phyloP scores from a whole-genome alignment of 1,140 invertebrate genomes.

The Hetaerina americana region DNA sequence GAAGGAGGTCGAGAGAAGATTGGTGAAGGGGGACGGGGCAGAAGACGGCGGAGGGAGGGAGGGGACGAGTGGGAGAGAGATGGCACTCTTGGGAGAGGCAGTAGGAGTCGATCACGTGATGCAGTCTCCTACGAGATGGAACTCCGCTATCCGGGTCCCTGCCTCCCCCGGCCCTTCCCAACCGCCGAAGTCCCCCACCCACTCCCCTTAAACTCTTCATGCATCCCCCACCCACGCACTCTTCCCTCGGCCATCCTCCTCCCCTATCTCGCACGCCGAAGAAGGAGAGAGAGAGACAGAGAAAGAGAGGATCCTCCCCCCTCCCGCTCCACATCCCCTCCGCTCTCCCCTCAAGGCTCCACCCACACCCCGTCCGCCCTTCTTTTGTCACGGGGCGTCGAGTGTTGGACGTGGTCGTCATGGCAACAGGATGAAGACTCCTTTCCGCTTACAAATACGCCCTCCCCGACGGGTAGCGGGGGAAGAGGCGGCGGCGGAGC shows the following conservation, averaged over 20 bases:
- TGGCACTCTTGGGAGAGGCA: conserved; percentile 21
- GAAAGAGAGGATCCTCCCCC: too few relatives aligned
- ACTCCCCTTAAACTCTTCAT: too few relatives aligned
- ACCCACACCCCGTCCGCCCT: too few relatives aligned
- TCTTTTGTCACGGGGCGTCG: conserved; percentile 13
- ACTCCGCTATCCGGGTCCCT: conserved; percentile 37
- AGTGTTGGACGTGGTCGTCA: conserved; percentile 7
- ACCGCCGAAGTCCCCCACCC: too few relatives aligned
- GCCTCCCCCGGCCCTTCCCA: conserved; percentile 30
- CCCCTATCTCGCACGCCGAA: too few relatives aligned
- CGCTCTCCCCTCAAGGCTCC: too few relatives aligned
- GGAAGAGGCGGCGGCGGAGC: conserved; percentile 5
- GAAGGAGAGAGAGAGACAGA: too few relatives aligned
- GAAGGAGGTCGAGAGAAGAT: conserved; percentile 14
- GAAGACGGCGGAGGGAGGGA: conserved; percentile 25
- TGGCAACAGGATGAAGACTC: neutral
- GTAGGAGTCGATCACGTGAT: conserved; percentile 28
- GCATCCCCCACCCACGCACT: too few relatives aligned
- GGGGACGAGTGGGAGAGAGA: conserved; percentile 6
- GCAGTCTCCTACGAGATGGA: conserved; percentile 36
- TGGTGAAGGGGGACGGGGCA: conserved; percentile 18
- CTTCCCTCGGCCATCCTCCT: too few relatives aligned
- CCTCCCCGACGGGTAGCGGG: conserved; percentile 17
- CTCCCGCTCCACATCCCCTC: too few relatives aligned
- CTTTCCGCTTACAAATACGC: conserved; percentile 19